Base-by-base conservation (phyloP, 2,113 vertebrate species). In the Macaca mulatta region DNA sequence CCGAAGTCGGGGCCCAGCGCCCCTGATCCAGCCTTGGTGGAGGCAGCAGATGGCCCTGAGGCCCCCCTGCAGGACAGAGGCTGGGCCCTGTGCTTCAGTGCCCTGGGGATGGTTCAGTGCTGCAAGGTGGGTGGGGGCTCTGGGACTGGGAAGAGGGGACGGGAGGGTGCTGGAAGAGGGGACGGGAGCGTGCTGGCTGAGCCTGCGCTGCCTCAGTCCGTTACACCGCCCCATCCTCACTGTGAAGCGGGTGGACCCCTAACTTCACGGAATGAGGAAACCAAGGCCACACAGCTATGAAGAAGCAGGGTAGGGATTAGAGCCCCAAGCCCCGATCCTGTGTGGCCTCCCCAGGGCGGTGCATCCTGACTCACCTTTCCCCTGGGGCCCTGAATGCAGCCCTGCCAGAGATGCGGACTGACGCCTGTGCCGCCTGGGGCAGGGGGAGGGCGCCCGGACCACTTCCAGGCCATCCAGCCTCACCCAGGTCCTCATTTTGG, bases 101-200 rank as follows among this genome's bases (percentile, higher is more conserved):
- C 97, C 84, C 97, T 98, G 70, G 99, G 98, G 83, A 89, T 99
- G 98, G 97, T 98, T 17, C 98, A 99, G 97, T 99, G 99, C 78
- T 99, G 98, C 40, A 98, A 99, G 99, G 99, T 99, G 86, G 93
- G 98, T 8, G 2, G 1, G 6, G 27, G 35, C 11, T 5, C 3
- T 27, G 38, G n/a, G 16, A 2, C 38, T 8, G 30, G 45, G 50
- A 10, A 35, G 61, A n/a, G 32, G 43, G 64, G 6, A 2, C 1
- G 0, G 30, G 17, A 8, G 6, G 79, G 32, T 6, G 8, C 87
- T 52, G 6, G 4, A 10, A 35, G 61, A n/a, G 32, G 43, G 64
- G 6, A 2, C 0, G 0, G 30, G 17, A 8, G 6, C 72, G 32
- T 6, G 8, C 87, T 52, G 6, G 4, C 4, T 2, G 23, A 16